Base-by-base conservation (phyloP, 2,888 invertebrate genomes). In the Taphrorychus bicolor region DNA sequence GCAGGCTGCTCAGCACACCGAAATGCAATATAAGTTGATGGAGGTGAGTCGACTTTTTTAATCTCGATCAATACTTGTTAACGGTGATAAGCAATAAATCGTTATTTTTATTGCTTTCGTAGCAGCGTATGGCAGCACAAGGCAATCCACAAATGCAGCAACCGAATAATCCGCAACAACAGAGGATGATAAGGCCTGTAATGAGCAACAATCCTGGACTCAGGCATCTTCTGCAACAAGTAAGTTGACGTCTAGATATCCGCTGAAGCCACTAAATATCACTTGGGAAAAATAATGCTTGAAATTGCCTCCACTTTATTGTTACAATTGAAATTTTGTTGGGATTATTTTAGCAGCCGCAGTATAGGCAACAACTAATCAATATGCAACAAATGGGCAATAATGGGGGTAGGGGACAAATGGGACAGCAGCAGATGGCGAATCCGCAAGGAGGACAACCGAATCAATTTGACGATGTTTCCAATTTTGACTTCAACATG, bases 181-280 rank as follows among this genome's bases (percentile, higher is more conserved):
- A 91, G 75, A 84, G 90, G 77, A 87, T 89, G 84, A 89, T 93
- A 85, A 85, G 92, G 16, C 92, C 92, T n/a, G 79, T 79, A 49
- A 87, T 89, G 82, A 86, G 90, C 14, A 90, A 91, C 77, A 93
- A 92, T 84, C 91, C 93, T 0, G 93, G 94, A 0, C 84, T 94
- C 9, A 82, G 92, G 11, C 92, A 93, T 81, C 84, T 94, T 45
- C 81, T 94, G 61, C 94, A 94, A 79, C 92, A 92, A 86, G 91
- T 90, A 84, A 70, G 59, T 58, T 22, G 9, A 7, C 7, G 3
- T 1, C 3, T 9, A 11, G 32, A 1, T 32, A 32, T 2, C 32
- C n/a, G n/a, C n/a, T n/a, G n/a, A 11, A 32, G 11, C 11, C 32
- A 11, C 11, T 32, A 7, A 5, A 7, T 32, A 32, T 32, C 11